Percentiles rank a stretch among this genome's conserved stretches.
phyloP scores from a whole-genome alignment of 2,113 vertebrate genomes.

The Myrmecobius fasciatus region DNA sequence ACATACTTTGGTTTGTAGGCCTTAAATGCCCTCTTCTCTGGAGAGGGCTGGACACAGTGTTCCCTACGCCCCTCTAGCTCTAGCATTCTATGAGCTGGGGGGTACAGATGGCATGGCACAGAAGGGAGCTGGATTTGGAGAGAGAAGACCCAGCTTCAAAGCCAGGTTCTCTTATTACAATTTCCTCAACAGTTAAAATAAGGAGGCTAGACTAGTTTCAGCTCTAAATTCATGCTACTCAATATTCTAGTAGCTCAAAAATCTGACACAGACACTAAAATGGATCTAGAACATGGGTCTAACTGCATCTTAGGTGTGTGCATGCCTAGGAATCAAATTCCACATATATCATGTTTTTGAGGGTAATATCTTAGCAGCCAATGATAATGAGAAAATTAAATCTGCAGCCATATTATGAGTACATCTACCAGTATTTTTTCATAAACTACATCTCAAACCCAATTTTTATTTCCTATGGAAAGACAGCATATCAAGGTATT shows the following conservation, averaged over 20 bases:
- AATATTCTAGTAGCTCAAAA: slow-evolving; percentile 45
- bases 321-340: slow-evolving; percentile 38
- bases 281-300: slow-evolving; percentile 41
- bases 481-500: slow-evolving; percentile 46
- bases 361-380: not conserved
- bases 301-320: not conserved
- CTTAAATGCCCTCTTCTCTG: too few relatives aligned
- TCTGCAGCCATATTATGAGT: not conserved
- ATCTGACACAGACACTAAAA: slow-evolving; percentile 52
- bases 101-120: too few relatives aligned
- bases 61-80: not conserved
- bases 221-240: slow-evolving; percentile 15
- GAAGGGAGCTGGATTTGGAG: not conserved
- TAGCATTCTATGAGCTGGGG: not conserved
- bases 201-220: not conserved
- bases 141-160: not conserved
- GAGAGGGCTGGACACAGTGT: not conserved
- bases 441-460: slow-evolving; percentile 14
- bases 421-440: slow-evolving; percentile 13
- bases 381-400: slow-evolving; percentile 9
- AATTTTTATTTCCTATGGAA: slow-evolving; percentile 23
- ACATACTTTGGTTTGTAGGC: too few relatives aligned
- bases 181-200: slow-evolving; percentile 23
- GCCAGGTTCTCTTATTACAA: not conserved
- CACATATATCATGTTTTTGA: not conserved